Conservation (phyloP, 2,797 vertebrate species). For the Thalassophryne amazonica region DNA sequence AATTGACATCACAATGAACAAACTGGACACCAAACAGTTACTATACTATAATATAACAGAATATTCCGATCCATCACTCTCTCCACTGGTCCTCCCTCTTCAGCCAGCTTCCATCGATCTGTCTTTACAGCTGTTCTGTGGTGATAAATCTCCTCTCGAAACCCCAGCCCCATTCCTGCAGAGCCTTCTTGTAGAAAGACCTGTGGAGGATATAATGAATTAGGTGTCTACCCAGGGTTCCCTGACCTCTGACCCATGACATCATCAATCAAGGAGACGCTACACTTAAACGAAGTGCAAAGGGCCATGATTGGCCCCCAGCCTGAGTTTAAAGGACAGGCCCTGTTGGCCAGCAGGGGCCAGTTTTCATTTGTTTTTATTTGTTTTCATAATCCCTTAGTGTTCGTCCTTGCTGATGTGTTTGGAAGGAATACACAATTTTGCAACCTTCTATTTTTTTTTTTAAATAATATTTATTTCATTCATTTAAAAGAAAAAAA, state of each 20-base stretch:
- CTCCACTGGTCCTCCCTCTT: constrained; percentile 9
- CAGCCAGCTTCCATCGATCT: constrained; percentile 35
- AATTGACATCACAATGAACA: neutral
- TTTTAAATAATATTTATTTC: too few species aligned
- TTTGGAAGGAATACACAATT: constrained; percentile 74
- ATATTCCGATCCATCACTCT: neutral
- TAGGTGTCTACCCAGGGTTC: constrained; percentile 93
- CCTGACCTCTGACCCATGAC: constrained; percentile 86
- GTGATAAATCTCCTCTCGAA: constrained; percentile 88
- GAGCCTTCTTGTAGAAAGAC: constrained; percentile 84
- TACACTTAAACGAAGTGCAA: constrained; percentile 83
- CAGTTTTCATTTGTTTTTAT: constrained; percentile 80
- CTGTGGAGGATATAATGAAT: constrained; percentile 96
- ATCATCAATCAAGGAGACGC: constrained; percentile 93
- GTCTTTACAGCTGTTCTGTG: constrained; percentile 61
- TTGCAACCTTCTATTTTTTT: constrained; percentile 80
- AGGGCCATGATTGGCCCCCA: constrained; percentile 69
- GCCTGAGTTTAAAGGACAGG: constrained; percentile 69
- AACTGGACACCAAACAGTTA: neutral
- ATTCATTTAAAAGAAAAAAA: too few species aligned
- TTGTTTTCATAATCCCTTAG: constrained; percentile 76
- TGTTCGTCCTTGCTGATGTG: constrained; percentile 69
- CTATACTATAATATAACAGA: neutral
- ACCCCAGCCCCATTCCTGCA: constrained; percentile 84
- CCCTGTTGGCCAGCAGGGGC: constrained; percentile 64